Percentiles rank a stretch among this genome's conserved stretches.
Conservation (phyloP, 2,113 vertebrate species). For the Microcebus jonahi region DNA sequence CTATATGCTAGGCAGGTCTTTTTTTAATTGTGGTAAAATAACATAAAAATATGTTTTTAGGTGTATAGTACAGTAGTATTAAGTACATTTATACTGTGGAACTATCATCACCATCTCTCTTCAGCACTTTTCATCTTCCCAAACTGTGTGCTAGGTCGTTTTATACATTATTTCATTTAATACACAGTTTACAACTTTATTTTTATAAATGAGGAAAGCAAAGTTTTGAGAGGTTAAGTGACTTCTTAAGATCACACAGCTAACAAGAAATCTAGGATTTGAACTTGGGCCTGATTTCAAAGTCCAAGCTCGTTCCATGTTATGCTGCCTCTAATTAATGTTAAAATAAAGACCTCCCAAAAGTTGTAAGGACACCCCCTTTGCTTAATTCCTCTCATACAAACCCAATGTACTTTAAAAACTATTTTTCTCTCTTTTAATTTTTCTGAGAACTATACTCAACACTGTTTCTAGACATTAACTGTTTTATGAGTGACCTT, state of each 20-base stretch:
- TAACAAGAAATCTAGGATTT: conserved; percentile 13
- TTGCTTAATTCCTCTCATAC: not conserved
- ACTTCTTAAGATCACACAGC: not conserved
- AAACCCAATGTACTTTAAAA: not conserved
- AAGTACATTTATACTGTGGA: not conserved
- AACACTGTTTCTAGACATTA: not conserved
- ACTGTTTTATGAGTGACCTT: not conserved
- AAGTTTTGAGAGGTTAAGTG: conserved; percentile 1
- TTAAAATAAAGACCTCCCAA: not conserved
- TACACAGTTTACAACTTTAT: not conserved
- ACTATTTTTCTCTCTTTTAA: not conserved
- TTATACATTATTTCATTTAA: not conserved
- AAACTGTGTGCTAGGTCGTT: not conserved
- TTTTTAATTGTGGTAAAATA: not conserved
- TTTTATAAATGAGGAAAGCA: conserved; percentile 12
- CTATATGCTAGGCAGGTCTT: not conserved
- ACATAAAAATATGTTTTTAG: conserved; percentile 8
- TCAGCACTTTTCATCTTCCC: not conserved
- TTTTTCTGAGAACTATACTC: not conserved
- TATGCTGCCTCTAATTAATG: not conserved
- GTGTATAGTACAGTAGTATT: not conserved
- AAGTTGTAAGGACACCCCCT: not conserved
- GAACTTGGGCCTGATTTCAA: not conserved
- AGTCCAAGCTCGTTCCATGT: not conserved
- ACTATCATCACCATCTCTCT: not conserved